These are phyloP conservation scores for Chirona hameri DNA, from an alignment of 2,888 invertebrate species.

Conservation along the genomic window DNA sequence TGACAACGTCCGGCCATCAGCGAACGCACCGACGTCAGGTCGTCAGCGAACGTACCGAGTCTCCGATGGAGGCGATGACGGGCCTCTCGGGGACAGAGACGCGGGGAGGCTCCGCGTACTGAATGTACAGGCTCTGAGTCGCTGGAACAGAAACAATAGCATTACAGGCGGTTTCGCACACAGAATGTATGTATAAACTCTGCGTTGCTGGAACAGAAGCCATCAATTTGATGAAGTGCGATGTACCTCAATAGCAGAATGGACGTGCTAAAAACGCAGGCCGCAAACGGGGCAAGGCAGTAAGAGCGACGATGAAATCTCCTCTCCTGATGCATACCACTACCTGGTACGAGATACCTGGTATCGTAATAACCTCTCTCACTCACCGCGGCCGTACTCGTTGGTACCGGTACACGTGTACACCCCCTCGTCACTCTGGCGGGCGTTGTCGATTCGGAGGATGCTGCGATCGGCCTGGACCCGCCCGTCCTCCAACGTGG, in stretches of 20 bases:
- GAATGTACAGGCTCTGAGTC: not conserved
- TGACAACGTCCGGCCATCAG: too few relatives aligned
- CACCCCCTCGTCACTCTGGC: conserved; percentile 49
- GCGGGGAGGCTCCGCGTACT: not conserved
- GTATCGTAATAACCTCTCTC: too few relatives aligned
- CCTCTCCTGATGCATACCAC: too few relatives aligned
- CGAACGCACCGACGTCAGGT: too few relatives aligned
- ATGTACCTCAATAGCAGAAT: too few relatives aligned
- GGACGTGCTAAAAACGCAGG: too few relatives aligned
- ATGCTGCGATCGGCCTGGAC: conserved; percentile 13
- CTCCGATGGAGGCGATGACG: not conserved
- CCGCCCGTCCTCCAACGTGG: conserved; percentile 32
- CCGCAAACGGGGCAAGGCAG: too few relatives aligned
- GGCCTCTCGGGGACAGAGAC: not conserved
- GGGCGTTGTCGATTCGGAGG: conserved; percentile 35
- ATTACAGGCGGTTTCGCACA: too few relatives aligned
- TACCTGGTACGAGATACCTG: too few relatives aligned
- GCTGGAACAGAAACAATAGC: too few relatives aligned
- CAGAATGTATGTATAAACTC: too few relatives aligned
- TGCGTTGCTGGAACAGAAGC: not conserved
- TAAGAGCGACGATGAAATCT: too few relatives aligned
- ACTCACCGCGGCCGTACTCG: conserved; percentile 51
- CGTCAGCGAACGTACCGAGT: not conserved
- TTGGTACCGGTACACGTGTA: conserved; percentile 60
- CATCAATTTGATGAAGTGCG: not conserved